Evolutionary conservation across 1,140 invertebrate genomes (phyloP), one percentile per base, ranked within the genome.

Genomic region (Nephila pilipes): DNA sequence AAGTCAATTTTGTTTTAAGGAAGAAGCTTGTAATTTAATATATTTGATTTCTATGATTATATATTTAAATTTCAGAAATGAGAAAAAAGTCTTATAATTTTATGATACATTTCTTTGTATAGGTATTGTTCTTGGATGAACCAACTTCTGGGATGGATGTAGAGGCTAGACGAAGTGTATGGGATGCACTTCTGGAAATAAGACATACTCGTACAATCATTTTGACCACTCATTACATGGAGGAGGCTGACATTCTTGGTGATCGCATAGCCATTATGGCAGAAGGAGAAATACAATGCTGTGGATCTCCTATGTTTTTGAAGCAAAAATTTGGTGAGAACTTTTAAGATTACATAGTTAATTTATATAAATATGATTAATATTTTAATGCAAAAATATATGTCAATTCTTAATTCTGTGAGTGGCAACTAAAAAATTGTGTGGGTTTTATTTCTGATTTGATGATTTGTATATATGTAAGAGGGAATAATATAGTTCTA

Each of bases 171-270:
- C 95, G 96, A 93, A 95, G 95, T 85, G 96, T 97, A 88, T 97
- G 97, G 97, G 97, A 97, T 94, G 94, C 96, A 20, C 94, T 96
- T 20, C 57, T 91, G 0, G 29, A 92, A 32, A 60, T 94, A 8
- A 63, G 94, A 60, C 81, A 90, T 25, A 94, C 97, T 96, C 94
- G 95, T 36, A 99, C 98, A 1, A 98, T 99, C 94, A 95, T 99
- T 10, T 96, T 99, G 2, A 99, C 98, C 2, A 99, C 99, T 0
- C 99, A 99, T 96, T 99, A 98, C 95, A 99, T 99, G 98, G 99
- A 99, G 95, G 99, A 99, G 96, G 99, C 99, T 14, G 99, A 99
- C 89, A 87, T 94, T 38, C 94, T 97, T 0, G 96, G 96, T 14
- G 96, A 97, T 94, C 94, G 96, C 85, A 96, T 97, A 57, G 96